Evolutionary conservation across 2,888 invertebrate species (phyloP), one percentile per base, ranked within the genome.

Genomic region (Philopedon plagiatum): DNA sequence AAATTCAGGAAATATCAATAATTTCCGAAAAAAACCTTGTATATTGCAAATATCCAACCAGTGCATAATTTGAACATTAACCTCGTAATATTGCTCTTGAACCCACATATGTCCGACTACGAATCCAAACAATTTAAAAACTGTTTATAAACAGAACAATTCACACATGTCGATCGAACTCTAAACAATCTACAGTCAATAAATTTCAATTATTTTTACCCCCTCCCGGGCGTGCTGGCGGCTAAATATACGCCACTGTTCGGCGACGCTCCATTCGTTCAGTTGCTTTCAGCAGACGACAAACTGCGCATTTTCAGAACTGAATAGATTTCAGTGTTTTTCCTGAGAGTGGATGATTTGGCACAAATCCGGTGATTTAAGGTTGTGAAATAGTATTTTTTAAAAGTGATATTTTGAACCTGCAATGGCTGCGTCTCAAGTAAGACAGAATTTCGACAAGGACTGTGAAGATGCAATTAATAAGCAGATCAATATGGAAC

Each of bases 401-500:
- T 58, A 13, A 26, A 26, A 26, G 7, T 15, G 13, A 39, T 23
- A n/a, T n/a, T 54, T 51, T 2, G 4, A 15, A 18, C 29, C 18
- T 18, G 9, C 3, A 3, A 71, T 58, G 66, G 32, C 66, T 15
- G 56, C 54, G 1, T 73, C 73, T 2, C 71, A 71, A 68, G 78
- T 77, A 11, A 76, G 83, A 4, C 82, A 83, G 54, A 69, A 81
- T 58, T 87, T 86, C 78, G 82, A 85, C 68, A 75, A 85, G 75
- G 88, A 88, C 76, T 84, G 85, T 11, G 89, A 90, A 82, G 83
- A 82, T 23, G 84, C 83, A 15, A 78, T 90, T 37, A 90, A 90
- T 80, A 82, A 86, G 57, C 90, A 91, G 81, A 88, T 89, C 77
- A 86, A 87, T 77, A 82, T 85, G 66, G 91, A 91, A 81, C 83